phyloP scores from a whole-genome alignment of 2,797 vertebrate species.

The Nyctibius grandis region DNA sequence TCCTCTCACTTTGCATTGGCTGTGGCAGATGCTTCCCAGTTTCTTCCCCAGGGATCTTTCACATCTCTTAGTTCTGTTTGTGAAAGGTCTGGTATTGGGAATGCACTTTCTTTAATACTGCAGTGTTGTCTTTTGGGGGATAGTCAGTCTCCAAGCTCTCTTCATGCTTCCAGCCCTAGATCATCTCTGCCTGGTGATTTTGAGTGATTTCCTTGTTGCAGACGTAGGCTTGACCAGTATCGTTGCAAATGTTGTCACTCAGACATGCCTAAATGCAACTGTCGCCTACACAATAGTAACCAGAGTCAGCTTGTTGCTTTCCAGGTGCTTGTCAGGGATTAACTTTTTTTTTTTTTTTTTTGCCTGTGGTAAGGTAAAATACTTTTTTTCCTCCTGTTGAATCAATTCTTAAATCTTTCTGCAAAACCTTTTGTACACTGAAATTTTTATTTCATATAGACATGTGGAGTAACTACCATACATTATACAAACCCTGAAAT shows the following conservation, averaged over 20 bases:
- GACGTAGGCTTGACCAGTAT: neutral
- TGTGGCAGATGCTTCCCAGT: neutral
- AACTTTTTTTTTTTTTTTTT: neutral
- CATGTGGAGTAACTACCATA: neutral
- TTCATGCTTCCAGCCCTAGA: neutral
- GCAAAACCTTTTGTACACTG: neutral
- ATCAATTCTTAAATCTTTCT: neutral
- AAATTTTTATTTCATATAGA: neutral
- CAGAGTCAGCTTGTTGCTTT: neutral
- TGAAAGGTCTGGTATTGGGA: neutral
- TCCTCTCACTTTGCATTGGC: neutral
- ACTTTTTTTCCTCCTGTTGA: neutral
- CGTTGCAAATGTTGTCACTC: neutral
- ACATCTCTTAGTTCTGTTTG: neutral
- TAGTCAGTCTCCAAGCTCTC: neutral
- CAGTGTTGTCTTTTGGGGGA: neutral
- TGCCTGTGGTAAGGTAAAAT: neutral
- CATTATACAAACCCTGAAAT: neutral
- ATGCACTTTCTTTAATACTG: neutral
- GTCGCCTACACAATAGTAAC: neutral
- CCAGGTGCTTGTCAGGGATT: neutral
- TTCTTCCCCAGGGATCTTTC: neutral
- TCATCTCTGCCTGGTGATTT: neutral
- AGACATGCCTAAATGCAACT: neutral
- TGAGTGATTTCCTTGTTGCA: neutral